Conservation (phyloP, 2,888 invertebrate species). For the Drosophila histrio region DNA sequence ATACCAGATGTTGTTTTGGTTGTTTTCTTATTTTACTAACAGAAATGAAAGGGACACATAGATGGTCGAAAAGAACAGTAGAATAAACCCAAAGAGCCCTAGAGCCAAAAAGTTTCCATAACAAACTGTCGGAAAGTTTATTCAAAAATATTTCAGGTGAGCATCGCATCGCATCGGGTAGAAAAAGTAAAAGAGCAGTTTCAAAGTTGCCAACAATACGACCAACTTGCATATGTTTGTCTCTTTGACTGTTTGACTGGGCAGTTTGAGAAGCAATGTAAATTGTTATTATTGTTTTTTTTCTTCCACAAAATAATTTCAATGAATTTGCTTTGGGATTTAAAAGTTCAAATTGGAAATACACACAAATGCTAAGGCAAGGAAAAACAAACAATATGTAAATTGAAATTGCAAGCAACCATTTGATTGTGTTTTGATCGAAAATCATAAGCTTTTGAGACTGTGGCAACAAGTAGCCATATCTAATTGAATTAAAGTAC, state of each 20-base stretch:
- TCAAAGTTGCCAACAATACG: conserved; percentile 59
- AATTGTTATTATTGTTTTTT: conserved; percentile 13
- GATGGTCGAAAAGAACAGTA: conserved; percentile 9
- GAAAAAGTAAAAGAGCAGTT: conserved; percentile 44
- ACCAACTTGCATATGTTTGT: conserved; percentile 55
- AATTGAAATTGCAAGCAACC: conserved; percentile 36
- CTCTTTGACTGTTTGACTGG: conserved; percentile 1
- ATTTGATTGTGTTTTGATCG: conserved; percentile 61
- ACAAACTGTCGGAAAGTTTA: conserved; percentile 68
- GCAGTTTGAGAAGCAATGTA: conserved; percentile 26
- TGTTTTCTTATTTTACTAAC: conserved; percentile 2
- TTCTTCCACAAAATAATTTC: conserved; percentile 33
- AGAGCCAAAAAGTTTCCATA: conserved; percentile 57
- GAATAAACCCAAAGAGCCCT: conserved; percentile 38
- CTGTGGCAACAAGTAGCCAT: conserved; percentile 50
- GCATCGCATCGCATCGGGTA: conserved; percentile 13
- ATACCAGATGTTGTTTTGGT: conserved; percentile 35
- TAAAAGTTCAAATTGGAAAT: conserved; percentile 67
- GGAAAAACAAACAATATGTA: conserved; percentile 50
- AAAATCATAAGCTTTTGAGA: conserved; percentile 36
- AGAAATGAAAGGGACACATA: conserved; percentile 29
- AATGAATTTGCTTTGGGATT: conserved; percentile 54
- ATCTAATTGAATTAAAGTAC: conserved; percentile 52
- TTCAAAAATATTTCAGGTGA: conserved; percentile 68
- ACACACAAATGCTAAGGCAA: conserved; percentile 9